Conservation (phyloP, 2,888 invertebrate genomes). For the Melanophora roralis region DNA sequence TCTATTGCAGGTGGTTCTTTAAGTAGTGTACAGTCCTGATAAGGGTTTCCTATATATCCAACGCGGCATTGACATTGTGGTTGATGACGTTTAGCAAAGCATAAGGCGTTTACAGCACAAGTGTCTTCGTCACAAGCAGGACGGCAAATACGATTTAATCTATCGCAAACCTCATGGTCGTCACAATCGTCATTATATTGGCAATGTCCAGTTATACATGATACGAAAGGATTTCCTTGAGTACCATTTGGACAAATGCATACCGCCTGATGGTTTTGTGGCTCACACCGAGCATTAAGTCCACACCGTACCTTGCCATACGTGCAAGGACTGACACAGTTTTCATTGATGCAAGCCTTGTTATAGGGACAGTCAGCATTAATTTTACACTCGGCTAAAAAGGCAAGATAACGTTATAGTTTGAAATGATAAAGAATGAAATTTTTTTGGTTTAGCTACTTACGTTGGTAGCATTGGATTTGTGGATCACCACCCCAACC, state of each 20-base stretch:
- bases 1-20: conserved; percentile 70
- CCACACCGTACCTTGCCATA: conserved; percentile 84
- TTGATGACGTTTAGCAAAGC: conserved; percentile 85
- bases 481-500: conserved; percentile 94
- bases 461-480: conserved; percentile 90
- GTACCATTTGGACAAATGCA: conserved; percentile 91
- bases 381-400: conserved; percentile 86
- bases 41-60: conserved; percentile 88
- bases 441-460: conserved; percentile 76
- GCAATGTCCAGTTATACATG: conserved; percentile 89
- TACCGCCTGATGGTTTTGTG: conserved; percentile 86
- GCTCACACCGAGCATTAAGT: conserved; percentile 86
- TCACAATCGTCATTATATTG: conserved; percentile 94
- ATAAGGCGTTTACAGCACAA: conserved; percentile 88
- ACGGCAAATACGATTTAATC: conserved; percentile 88
- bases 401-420: not conserved
- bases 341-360: conserved; percentile 86
- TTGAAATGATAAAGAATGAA: not conserved
- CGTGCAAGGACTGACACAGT: conserved; percentile 88
- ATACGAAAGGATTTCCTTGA: conserved; percentile 88
- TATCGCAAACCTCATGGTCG: conserved; percentile 89
- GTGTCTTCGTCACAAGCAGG: conserved; percentile 89
- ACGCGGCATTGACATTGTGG: conserved; percentile 86
- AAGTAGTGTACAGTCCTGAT: conserved; percentile 81
- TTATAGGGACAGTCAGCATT: conserved; percentile 91